Conservation (phyloP, 2,888 invertebrate species). For the Metopia argyrocephala region DNA sequence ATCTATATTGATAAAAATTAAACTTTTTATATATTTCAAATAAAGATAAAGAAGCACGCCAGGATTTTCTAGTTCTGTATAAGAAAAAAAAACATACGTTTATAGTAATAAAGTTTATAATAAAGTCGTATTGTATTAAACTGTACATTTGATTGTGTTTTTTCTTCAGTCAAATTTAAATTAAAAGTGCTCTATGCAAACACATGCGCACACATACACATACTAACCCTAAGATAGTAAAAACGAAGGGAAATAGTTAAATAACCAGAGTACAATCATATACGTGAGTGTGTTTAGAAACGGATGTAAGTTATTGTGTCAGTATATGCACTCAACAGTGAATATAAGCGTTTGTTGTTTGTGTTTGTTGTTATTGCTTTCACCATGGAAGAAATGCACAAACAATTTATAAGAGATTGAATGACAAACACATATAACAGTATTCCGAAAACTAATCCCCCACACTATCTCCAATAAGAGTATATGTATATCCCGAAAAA, state of each 20-base stretch:
- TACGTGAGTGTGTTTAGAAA: constrained; percentile 32
- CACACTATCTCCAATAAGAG: not conserved
- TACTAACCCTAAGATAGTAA: not conserved
- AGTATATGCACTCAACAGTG: constrained; percentile 14
- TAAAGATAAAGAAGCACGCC: too few species aligned
- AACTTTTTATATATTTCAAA: too few species aligned
- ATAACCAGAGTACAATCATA: constrained; percentile 8
- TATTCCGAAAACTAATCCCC: constrained; percentile 9
- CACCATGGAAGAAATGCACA: constrained; percentile 12
- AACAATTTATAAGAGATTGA: constrained; percentile 46
- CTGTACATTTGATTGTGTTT: not conserved
- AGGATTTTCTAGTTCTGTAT: too few species aligned
- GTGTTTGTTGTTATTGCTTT: constrained; percentile 26
- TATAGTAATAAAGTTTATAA: too few species aligned
- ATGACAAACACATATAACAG: constrained; percentile 43
- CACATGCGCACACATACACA: not conserved
- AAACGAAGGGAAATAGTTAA: constrained; percentile 41
- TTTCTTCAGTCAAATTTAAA: constrained; percentile 39
- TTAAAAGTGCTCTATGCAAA: constrained; percentile 35
- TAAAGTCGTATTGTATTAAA: too few species aligned
- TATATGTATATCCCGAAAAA: not conserved
- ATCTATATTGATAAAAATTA: too few species aligned
- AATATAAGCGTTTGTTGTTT: not conserved
- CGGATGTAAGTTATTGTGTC: constrained; percentile 11
- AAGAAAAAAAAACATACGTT: too few species aligned